Evolutionary conservation across 2,888 invertebrate species (phyloP).

Genomic region (Eupithecia subfuscata): DNA sequence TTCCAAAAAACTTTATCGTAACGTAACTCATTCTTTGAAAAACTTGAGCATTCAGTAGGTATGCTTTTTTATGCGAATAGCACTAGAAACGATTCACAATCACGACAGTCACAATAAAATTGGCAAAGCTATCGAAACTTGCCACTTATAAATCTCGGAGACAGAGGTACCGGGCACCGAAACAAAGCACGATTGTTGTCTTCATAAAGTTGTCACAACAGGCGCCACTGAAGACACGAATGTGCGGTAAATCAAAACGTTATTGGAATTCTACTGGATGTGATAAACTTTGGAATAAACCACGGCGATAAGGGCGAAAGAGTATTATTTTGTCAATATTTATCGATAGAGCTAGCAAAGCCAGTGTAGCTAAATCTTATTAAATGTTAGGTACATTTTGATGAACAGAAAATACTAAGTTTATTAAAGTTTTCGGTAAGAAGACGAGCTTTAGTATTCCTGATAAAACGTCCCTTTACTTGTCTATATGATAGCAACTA

Average conservation of each 20-base stretch:
- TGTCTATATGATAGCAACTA: no score
- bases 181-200: constrained; percentile 39
- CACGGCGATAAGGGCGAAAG: no score
- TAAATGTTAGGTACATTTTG: no score
- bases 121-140: constrained; percentile 34
- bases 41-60: not conserved
- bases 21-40: not conserved
- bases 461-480: no score
- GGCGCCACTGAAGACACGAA: constrained; percentile 67
- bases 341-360: no score
- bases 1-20: no score
- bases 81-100: constrained; percentile 11
- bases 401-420: no score
- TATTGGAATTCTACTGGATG: constrained; percentile 26
- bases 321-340: no score
- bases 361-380: no score
- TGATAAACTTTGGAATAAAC: constrained; percentile 14
- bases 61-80: not conserved
- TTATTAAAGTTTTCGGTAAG: no score
- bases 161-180: constrained; percentile 28
- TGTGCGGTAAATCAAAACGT: constrained; percentile 63
- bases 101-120: constrained; percentile 28
- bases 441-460: no score
- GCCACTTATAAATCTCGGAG: constrained; percentile 36
- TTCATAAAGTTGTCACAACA: constrained; percentile 70